A percentile compares a stretch with the other conserved stretches of the same genome.
These are phyloP conservation scores for Pontoporia blainvillei DNA, from an alignment of 2,113 vertebrate genomes.

Conservation along the genomic window DNA sequence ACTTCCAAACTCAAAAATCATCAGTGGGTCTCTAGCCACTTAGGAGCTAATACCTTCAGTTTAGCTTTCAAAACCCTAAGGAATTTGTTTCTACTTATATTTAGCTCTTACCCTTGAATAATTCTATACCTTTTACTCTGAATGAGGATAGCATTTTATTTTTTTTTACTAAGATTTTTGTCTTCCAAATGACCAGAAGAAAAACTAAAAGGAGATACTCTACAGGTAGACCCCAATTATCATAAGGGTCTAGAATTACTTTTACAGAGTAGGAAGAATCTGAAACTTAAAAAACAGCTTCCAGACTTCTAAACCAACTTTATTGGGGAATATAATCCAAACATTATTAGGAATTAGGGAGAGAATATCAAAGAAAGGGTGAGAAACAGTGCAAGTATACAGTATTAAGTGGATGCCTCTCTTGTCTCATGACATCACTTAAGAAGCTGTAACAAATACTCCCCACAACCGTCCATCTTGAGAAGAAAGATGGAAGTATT, in stretches of 20 bases:
- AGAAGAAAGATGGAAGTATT: background rate
- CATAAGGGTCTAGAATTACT: background rate
- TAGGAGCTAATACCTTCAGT: background rate
- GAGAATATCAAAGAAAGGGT: background rate
- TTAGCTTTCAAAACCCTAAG: background rate
- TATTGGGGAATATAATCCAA: background rate
- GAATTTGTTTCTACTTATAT: background rate
- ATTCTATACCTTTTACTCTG: background rate
- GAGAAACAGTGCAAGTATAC: background rate
- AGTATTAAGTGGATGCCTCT: background rate
- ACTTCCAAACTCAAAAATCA: conserved; percentile 54
- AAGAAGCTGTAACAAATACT: background rate
- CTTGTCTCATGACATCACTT: background rate
- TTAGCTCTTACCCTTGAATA: background rate
- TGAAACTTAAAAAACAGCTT: background rate
- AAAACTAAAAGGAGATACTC: background rate
- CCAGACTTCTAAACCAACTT: background rate
- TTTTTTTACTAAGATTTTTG: background rate
- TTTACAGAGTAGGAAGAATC: background rate
- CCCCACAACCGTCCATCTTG: background rate
- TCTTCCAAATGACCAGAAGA: background rate
- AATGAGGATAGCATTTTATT: background rate
- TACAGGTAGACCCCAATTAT: background rate
- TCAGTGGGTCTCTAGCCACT: background rate
- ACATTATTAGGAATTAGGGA: background rate